A percentile compares a stretch with the other conserved stretches of the same genome.
These are phyloP conservation scores for Diplodus sargus DNA, from an alignment of 2,797 vertebrate species.

Conservation along the genomic window DNA sequence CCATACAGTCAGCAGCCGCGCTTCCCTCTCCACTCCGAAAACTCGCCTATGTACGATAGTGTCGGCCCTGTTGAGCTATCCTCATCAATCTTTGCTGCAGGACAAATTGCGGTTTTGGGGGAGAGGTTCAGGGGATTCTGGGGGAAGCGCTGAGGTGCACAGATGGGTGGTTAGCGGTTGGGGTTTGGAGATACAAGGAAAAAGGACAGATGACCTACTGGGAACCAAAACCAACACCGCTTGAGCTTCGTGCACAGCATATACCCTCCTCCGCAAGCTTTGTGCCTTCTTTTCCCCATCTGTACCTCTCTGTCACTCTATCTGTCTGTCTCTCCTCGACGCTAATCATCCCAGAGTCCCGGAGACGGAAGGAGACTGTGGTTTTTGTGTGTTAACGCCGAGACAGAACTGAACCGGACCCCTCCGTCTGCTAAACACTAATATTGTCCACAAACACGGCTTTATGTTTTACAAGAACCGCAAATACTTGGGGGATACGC, in stretches of 20 bases:
- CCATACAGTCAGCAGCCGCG: conserved; percentile 51
- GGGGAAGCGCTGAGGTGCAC: conserved; percentile 48
- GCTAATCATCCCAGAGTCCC: conserved; percentile 60
- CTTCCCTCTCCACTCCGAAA: conserved; percentile 63
- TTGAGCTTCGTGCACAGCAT: conserved; percentile 20
- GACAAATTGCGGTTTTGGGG: conserved; percentile 75
- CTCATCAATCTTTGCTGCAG: conserved; percentile 72
- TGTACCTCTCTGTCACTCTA: conserved; percentile 49
- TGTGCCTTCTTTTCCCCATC: neutral
- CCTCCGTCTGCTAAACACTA: conserved; percentile 71
- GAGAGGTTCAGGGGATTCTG: conserved; percentile 58
- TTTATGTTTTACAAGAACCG: conserved; percentile 77
- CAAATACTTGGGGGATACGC: conserved; percentile 77
- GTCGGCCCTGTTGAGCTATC: conserved; percentile 61
- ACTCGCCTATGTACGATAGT: conserved; percentile 64
- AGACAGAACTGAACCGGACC: conserved; percentile 66
- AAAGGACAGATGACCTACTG: conserved; percentile 53
- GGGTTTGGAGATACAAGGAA: conserved; percentile 44
- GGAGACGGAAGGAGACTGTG: conserved; percentile 78
- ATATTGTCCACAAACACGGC: conserved; percentile 78
- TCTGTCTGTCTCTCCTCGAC: conserved; percentile 53
- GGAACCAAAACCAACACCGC: conserved; percentile 59
- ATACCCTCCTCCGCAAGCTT: too few species aligned
- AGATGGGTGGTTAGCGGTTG: conserved; percentile 58
- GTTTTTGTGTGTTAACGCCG: conserved; percentile 70